Evolutionary conservation across 2,113 vertebrate genomes (phyloP).

Genomic region (Ameiurus melas): DNA sequence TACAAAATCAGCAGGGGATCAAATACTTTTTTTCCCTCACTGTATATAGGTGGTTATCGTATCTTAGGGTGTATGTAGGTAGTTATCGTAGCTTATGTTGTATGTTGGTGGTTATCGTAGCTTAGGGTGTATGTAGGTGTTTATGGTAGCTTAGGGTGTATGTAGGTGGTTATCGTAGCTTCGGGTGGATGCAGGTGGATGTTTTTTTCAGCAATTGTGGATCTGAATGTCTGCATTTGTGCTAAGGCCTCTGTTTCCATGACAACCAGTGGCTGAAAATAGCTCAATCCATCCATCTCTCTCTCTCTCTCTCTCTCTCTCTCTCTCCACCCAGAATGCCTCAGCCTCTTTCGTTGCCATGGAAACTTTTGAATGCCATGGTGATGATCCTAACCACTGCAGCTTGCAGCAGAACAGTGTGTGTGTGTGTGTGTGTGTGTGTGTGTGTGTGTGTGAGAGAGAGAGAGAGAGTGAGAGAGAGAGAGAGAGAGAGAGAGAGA

Average conservation of each 20-base stretch:
- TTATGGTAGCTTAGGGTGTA: too few relatives aligned
- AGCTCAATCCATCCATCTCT: conserved; percentile 54
- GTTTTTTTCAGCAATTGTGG: conserved; percentile 62
- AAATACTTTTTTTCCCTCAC: too few relatives aligned
- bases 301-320: conserved; percentile 15
- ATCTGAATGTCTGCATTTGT: conserved; percentile 76
- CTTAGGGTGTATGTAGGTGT: neutral
- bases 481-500: neutral
- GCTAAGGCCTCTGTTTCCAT: conserved; percentile 80
- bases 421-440: neutral
- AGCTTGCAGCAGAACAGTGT: conserved; percentile 19
- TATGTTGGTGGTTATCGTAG: too few relatives aligned
- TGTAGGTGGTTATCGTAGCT: neutral
- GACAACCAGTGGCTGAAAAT: conserved; percentile 76
- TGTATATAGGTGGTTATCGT: too few relatives aligned
- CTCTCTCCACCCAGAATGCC: conserved; percentile 68
- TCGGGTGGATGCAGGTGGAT: conserved; percentile 12
- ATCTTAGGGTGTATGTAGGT: neutral
- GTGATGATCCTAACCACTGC: conserved; percentile 70
- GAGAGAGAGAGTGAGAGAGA: neutral
- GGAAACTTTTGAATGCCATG: conserved; percentile 71
- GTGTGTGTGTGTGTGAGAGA: conserved; percentile 28
- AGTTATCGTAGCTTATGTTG: too few relatives aligned
- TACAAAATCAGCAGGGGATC: too few relatives aligned
- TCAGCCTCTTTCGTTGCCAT: conserved; percentile 71